A percentile compares a stretch with the other conserved stretches of the same genome.
Conservation (phyloP, 2,797 vertebrate genomes). For the Arctocebus calabarensis region DNA sequence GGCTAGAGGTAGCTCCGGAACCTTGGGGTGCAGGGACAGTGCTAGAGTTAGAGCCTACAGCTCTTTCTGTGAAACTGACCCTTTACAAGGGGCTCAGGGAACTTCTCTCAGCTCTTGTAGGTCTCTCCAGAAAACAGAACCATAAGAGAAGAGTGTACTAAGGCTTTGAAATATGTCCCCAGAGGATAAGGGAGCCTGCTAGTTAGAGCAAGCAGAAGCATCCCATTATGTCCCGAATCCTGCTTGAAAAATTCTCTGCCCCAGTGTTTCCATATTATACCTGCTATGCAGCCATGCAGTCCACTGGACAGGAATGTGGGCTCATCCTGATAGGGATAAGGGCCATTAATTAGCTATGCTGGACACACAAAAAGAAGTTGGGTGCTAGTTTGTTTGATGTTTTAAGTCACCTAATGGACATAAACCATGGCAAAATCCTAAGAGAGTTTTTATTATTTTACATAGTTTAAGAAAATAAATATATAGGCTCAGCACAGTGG, state of each 20-base stretch:
- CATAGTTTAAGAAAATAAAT: slow-evolving; percentile 20
- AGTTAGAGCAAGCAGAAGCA: not conserved
- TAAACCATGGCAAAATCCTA: not conserved
- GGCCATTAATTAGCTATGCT: not conserved
- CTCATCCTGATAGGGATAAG: not conserved
- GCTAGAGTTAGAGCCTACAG: not conserved
- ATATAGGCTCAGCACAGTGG: not conserved
- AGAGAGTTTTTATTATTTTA: not conserved
- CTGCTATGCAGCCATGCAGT: not conserved
- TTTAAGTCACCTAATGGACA: not conserved
- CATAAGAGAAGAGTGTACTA: not conserved
- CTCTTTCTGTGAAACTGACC: not conserved
- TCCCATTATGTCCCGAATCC: not conserved
- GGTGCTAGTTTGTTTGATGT: not conserved
- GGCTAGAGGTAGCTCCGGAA: not conserved
- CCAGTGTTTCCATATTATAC: not conserved
- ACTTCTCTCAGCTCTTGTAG: not conserved
- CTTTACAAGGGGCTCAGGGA: not conserved
- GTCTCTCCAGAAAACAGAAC: not conserved
- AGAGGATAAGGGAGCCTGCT: not conserved
- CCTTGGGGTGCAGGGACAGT: not conserved
- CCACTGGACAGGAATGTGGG: not conserved
- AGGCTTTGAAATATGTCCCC: not conserved
- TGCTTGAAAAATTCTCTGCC: not conserved
- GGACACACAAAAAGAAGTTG: not conserved